These are phyloP conservation scores for Girardinichthys multiradiatus DNA, from an alignment of 2,113 vertebrate species.

Conservation along the genomic window DNA sequence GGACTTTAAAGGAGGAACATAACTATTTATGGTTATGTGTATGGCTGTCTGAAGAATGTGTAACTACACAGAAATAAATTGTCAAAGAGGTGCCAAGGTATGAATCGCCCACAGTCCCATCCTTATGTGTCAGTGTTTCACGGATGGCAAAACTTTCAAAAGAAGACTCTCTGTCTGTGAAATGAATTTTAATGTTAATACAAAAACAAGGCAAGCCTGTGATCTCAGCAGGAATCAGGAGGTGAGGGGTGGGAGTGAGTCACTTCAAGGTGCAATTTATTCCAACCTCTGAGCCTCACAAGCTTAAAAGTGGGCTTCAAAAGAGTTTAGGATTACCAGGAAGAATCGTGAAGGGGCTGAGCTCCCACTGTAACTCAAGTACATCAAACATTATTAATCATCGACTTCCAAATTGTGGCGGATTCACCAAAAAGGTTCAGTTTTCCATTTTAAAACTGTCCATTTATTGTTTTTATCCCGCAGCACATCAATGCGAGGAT, in stretches of 20 bases:
- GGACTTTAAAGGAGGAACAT: conserved; percentile 44
- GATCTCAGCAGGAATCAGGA: conserved; percentile 79
- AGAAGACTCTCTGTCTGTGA: conserved; percentile 62
- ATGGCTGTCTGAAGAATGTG: conserved; percentile 53
- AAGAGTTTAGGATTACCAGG: conserved; percentile 68
- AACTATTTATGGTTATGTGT: conserved; percentile 46
- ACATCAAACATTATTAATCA: conserved; percentile 72
- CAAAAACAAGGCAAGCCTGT: conserved; percentile 77
- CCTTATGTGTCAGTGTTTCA: conserved; percentile 64
- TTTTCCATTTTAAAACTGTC: conserved; percentile 8
- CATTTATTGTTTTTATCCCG: conserved; percentile 27
- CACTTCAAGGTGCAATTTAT: conserved; percentile 80
- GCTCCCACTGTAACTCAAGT: conserved; percentile 37
- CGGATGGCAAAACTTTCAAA: conserved; percentile 73
- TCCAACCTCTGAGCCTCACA: conserved; percentile 70
- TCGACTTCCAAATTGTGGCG: conserved; percentile 36
- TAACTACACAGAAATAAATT: conserved; percentile 57
- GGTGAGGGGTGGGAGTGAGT: conserved; percentile 57
- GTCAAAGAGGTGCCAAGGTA: conserved; percentile 49
- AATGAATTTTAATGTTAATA: conserved; percentile 80
- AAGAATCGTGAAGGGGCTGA: conserved; percentile 51
- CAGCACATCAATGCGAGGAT: conserved; percentile 39
- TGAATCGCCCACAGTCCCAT: conserved; percentile 52
- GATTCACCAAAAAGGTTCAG: conserved; percentile 30
- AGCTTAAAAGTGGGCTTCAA: conserved; percentile 80